Evolutionary conservation across 2,797 vertebrate species (phyloP), one percentile per base, ranked within the genome.

Genomic region (Crenichthys baileyi): DNA sequence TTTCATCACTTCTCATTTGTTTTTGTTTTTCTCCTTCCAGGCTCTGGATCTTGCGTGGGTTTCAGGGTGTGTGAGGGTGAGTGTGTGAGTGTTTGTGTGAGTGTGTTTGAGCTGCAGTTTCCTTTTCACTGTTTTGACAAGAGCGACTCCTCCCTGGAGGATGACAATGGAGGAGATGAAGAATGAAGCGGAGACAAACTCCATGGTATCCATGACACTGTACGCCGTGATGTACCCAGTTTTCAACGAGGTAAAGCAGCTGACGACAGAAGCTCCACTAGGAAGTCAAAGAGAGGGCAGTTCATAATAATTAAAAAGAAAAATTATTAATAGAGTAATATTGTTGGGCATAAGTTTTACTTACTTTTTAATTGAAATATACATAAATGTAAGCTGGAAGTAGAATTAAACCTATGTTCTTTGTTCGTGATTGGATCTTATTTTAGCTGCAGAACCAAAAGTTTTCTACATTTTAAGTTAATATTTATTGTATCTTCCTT

Each of bases 161-260:
- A 99, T 99, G 98, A 99, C 98, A 99, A 99, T 99, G 98, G 98
- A 99, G 98, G 98, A 99, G 98, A 98, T 99, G 97, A 99, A 98
- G 97, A 99, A 99, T 98, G 98, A 99, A 99, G 97, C 97, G 95
- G 98, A 99, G 96, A 98, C 97, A 95, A 98, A 97, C 96, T 98
- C 98, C 91, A 98, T 99, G 98, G 98, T 99, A 96, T 99, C 98
- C 95, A 99, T 99, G 98, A 99, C 98, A 70, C 96, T 99, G 87
- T 99, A 99, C 79, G 97, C 98, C 63, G 98, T 99, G 80, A 99
- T 99, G 98, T 99, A 99, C 94, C 98, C 98, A 76, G 98, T 99
- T 81, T 99, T 99, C 93, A 99, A 98, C 53, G 98, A 99, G 97
- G 98, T 99, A 92, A 91, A 56, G 70, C 8, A 22, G n/a, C 39